Evolutionary conservation across 2,797 vertebrate genomes (phyloP).

Genomic region (Benthosema pterotum): DNA sequence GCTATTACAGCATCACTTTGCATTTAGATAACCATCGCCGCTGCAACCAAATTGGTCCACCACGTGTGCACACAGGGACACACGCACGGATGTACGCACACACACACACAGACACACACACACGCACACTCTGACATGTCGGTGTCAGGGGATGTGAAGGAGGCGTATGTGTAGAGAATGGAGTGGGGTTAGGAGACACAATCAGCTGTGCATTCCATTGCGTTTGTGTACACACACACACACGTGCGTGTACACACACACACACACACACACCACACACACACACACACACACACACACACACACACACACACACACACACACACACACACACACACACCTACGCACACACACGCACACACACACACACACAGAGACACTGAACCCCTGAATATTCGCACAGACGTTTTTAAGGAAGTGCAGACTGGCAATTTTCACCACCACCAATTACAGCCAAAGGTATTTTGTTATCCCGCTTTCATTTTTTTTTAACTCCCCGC

Average conservation of each 20-base stretch:
- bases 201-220: constrained; percentile 11
- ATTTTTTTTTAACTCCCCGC: not conserved
- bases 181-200: constrained; percentile 27
- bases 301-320: not conserved
- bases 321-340: not conserved
- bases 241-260: not conserved
- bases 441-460: constrained; percentile 52
- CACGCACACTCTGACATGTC: constrained; percentile 14
- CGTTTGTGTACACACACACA: no score
- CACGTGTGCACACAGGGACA: not conserved
- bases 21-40: constrained; percentile 83
- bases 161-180: constrained; percentile 6
- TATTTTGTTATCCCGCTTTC: not conserved
- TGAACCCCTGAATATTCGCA: constrained; percentile 32
- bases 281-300: constrained; percentile 7
- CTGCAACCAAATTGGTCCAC: constrained; percentile 71
- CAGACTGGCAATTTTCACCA: constrained; percentile 53
- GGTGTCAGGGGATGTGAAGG: constrained; percentile 20
- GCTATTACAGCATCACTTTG: constrained; percentile 83
- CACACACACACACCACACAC: constrained; percentile 4
- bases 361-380: constrained; percentile 11
- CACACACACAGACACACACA: constrained; percentile 20
- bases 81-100: not conserved
- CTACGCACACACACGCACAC: not conserved
- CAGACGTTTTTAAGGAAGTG: constrained; percentile 48